phyloP scores from a whole-genome alignment of 1,140 invertebrate species.

The Telenomus remus region DNA sequence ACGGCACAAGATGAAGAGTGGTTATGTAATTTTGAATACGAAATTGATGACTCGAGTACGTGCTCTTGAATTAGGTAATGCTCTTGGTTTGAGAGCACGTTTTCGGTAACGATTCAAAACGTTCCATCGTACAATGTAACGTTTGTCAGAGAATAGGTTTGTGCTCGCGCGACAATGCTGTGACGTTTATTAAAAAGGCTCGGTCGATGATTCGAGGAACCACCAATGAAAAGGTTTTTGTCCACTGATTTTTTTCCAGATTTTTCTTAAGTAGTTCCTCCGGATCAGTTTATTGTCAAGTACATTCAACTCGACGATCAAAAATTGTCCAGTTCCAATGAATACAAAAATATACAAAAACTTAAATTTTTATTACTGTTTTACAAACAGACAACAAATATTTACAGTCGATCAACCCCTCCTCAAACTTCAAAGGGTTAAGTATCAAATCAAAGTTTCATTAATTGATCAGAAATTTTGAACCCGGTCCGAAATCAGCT shows the following conservation, averaged over 20 bases:
- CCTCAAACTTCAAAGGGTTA: no score
- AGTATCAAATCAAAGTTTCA: no score
- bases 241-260: slow-evolving; percentile 30
- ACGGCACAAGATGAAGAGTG: slow-evolving; percentile 7
- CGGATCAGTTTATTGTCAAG: slow-evolving; percentile 11
- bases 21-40: slow-evolving; percentile 27
- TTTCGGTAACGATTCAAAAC: slow-evolving; percentile 24
- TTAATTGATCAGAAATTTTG: no score
- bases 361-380: no score
- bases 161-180: slow-evolving; percentile 21
- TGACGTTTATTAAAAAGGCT: slow-evolving; percentile 46
- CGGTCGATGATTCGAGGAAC: slow-evolving; percentile 36
- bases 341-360: slow-evolving; percentile 8
- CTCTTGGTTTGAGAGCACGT: slow-evolving; percentile 35
- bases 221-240: slow-evolving; percentile 36
- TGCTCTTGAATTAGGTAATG: slow-evolving; percentile 41
- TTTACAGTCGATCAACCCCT: no score
- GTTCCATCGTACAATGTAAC: slow-evolving; percentile 20
- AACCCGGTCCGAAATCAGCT: no score
- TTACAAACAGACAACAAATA: no score
- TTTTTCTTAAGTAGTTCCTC: slow-evolving; percentile 31
- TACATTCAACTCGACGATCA: slow-evolving; percentile 3
- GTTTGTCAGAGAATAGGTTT: slow-evolving; percentile 22
- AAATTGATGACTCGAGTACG: slow-evolving; percentile 45
- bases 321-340: slow-evolving; percentile 18